Base-by-base conservation (phyloP, 35 echinoderm and acorn worm species). In the Ptychodera flava region DNA sequence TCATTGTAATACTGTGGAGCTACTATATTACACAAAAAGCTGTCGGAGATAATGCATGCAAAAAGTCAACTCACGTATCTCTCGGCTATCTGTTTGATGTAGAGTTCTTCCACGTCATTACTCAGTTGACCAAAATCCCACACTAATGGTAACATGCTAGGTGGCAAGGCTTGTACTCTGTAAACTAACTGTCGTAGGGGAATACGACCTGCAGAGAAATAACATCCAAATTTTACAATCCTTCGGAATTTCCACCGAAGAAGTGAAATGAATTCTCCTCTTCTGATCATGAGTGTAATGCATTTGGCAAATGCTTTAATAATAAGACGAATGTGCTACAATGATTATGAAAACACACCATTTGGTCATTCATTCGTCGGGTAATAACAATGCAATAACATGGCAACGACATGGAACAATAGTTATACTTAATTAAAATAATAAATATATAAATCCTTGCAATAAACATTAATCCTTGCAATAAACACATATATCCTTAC, bases 121-220 rank as follows among this genome's bases (percentile, higher is more conserved):
- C 31, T 53, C 15, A 85, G 84, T 32, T 85, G 84, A 45, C 84
- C 84, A 85, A 85, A 85, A 32, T 85, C 84, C 84, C 84, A 85
- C 0, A 85, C 84, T 31, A 85, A 27, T 29, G 84, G 84, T 29
- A 85, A 36, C 84, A 85, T 85, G 38, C 84, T 85, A 10, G 84
- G 84, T 16, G 84, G 84, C n/a, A 85, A 38, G 31, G 84, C 84
- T 64, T 85, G 84, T 38, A 85, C 84, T 30, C 84, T 35, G 37
- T 85, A 85, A 15, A 85, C 84, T 28, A 85, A 38, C 38, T 85
- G 34, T 28, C 84, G 34, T 52, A 85, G 38, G 22, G 84, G 84
- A 27, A 85, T 85, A 32, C 35, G 38, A 53, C 84, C 84, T 85
- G 32, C n/a, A 52, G 32, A 80, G 30, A 77, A 15, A 15, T 15